Evolutionary conservation across 2,797 vertebrate genomes (phyloP).

Genomic region (Microchirus variegatus): DNA sequence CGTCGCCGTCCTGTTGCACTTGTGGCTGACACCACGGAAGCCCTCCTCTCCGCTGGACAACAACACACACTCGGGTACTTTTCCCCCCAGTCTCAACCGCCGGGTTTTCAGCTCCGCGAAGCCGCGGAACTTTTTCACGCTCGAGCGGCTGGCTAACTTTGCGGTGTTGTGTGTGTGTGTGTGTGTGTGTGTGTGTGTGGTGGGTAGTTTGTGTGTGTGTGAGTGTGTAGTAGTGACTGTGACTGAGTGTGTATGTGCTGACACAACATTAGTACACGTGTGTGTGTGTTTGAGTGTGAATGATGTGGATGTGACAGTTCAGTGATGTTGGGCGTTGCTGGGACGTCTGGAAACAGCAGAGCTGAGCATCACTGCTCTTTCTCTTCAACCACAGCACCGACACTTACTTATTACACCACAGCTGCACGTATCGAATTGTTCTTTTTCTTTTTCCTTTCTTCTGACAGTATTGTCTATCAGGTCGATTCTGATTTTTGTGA

Average conservation of each 20-base stretch:
- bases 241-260: not conserved
- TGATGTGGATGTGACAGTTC: constrained; percentile 21
- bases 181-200: not conserved
- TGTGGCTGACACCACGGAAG: constrained; percentile 85
- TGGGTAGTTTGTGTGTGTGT: not conserved
- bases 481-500: too few relatives aligned
- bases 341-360: constrained; percentile 20
- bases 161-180: not conserved
- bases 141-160: constrained; percentile 49
- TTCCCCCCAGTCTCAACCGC: constrained; percentile 6
- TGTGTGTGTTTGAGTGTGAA: constrained; percentile 1
- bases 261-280: not conserved
- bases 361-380: constrained; percentile 21
- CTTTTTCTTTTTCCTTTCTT: too few relatives aligned
- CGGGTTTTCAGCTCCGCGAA: constrained; percentile 23
- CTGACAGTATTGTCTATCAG: too few relatives aligned
- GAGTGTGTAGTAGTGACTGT: not conserved
- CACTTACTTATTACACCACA: too few relatives aligned
- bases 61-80: constrained; percentile 76
- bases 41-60: constrained; percentile 74
- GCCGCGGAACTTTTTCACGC: constrained; percentile 61
- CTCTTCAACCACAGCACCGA: not conserved
- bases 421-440: too few relatives aligned
- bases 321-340: constrained; percentile 67
- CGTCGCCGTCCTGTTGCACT: constrained; percentile 89